These are phyloP conservation scores for Dallia pectoralis DNA, from an alignment of 2,797 vertebrate genomes.

Conservation along the genomic window DNA sequence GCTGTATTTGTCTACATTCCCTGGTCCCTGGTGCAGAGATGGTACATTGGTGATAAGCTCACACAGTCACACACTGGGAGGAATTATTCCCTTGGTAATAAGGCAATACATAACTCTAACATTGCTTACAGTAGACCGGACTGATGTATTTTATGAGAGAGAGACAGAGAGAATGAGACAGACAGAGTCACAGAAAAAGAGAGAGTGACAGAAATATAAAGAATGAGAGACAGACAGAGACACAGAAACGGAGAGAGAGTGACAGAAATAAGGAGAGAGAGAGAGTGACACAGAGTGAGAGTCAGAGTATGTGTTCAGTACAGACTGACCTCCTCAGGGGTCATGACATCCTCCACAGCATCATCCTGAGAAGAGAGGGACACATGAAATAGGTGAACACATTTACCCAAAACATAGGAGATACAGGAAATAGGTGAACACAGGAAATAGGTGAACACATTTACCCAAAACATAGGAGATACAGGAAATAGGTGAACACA, in stretches of 20 bases:
- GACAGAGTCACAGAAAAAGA: background rate
- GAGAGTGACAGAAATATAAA: background rate
- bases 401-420: background rate
- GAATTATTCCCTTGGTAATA: conserved; percentile 38
- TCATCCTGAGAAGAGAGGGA: conserved; percentile 64
- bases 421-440: too few species aligned
- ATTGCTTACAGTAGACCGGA: background rate
- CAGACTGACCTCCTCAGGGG: conserved; percentile 74
- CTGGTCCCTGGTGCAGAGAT: background rate
- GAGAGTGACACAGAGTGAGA: background rate
- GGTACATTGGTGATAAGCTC: conserved; percentile 41
- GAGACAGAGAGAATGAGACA: background rate
- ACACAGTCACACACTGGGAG: conserved; percentile 19
- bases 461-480: too few species aligned
- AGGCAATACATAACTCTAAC: conserved; percentile 39
- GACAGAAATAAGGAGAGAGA: background rate
- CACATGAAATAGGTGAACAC: conserved; percentile 11
- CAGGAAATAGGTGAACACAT: too few species aligned
- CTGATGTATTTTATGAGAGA: background rate
- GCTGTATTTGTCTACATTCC: background rate
- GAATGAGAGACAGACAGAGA: background rate
- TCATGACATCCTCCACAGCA: conserved; percentile 79
- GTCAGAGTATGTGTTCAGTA: background rate
- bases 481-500: too few species aligned
- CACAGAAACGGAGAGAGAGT: background rate